Evolutionary conservation across 2,888 invertebrate genomes (phyloP), one percentile per base, ranked within the genome.

Genomic region (Chloroclystis v-ata): DNA sequence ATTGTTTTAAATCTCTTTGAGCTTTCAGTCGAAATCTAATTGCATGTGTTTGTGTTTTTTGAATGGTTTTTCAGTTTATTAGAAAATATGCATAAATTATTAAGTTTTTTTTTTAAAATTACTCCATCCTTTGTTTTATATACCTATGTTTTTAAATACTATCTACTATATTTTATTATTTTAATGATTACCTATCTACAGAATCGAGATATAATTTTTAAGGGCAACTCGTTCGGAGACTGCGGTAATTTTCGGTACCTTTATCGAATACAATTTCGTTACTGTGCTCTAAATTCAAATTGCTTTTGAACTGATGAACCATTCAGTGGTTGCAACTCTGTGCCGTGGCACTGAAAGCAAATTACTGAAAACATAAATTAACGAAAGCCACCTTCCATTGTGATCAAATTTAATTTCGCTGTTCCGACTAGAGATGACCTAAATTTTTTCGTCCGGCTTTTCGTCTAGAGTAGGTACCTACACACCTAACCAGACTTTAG

Each of bases 381-480:
- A 63, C 65, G 62, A 65, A 65, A 69, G 69, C 63, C 59, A 69
- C 68, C 65, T 75, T 69, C 67, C 71, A 71, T 75, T 80, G 75
- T 73, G 70, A 67, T 64, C 73, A 75, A 81, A 82, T 82, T 82
- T 76, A 82, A 82, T 82, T 78, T 79, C 71, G 72, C 70, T 72
- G 72, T 74, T 67, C 63, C 59, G 24, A 12, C 28, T 46, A 46
- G 35, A 33, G 49, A 1, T 11, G 44, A 4, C 0, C 11, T 28
- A 6, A 1, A 2, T 30, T n/a, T n/a, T 9, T 11, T 14, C 4
- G 9, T 33, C 6, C 20, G 20, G 20, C 6, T 33, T 14, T 14
- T n/a, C 14, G 32, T 33, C 32, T 14, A 16, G 10, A 14, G 14
- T n/a, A n/a, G n/a, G n/a, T n/a, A n/a, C n/a, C n/a, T n/a, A n/a